Evolutionary conservation across 2,888 invertebrate genomes (phyloP).

Genomic region (Lepidocyrtinus sp.): DNA sequence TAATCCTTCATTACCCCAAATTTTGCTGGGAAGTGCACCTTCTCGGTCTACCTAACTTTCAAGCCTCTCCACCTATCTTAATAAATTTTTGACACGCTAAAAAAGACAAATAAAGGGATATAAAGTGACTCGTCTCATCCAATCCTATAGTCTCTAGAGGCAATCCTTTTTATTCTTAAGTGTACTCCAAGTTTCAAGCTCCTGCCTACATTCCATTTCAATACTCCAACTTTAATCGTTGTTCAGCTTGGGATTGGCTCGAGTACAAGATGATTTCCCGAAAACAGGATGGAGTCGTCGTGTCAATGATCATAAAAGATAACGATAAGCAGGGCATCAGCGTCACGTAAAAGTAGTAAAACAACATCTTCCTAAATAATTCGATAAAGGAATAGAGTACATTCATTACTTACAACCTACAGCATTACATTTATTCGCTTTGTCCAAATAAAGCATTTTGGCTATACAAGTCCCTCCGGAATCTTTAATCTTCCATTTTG

Average conservation of each 20-base stretch:
- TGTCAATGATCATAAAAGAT: conserved; percentile 46
- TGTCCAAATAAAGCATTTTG: background rate
- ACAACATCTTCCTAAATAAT: conserved; percentile 13
- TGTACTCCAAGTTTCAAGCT: background rate
- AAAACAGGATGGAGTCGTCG: conserved; percentile 1
- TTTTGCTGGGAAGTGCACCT: background rate
- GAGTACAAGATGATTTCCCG: conserved; percentile 1
- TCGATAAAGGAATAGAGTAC: conserved; percentile 6
- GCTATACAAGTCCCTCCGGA: background rate
- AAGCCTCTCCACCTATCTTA: background rate
- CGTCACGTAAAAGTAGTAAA: conserved; percentile 25
- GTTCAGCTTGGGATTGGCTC: background rate
- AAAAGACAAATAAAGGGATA: background rate
- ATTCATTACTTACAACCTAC: background rate
- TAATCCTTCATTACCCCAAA: background rate
- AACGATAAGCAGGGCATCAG: conserved; percentile 49
- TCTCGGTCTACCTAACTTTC: background rate
- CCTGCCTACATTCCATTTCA: background rate
- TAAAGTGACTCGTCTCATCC: background rate
- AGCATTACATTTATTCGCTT: conserved; percentile 3
- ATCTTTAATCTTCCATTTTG: conserved; percentile 11
- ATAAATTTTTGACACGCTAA: background rate
- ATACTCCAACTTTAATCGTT: background rate
- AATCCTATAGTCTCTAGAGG: background rate
- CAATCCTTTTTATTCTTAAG: background rate